phyloP scores from a whole-genome alignment of 2,888 invertebrate species.

The Frankliniella fusca region DNA sequence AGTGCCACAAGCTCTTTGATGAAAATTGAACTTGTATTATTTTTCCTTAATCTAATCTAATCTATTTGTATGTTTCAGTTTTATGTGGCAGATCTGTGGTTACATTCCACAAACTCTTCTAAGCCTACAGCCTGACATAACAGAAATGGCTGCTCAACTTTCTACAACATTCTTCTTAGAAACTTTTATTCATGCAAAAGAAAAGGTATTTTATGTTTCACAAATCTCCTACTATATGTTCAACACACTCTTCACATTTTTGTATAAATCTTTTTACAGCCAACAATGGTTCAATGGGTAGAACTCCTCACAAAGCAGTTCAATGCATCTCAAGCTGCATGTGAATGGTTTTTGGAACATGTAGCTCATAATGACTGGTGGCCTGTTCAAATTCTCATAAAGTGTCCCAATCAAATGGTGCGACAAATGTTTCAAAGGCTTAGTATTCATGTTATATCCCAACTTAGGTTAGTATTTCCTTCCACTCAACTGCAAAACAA shows the following conservation, averaged over 20 bases:
- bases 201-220: constrained; percentile 63
- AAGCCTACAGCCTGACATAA: constrained; percentile 71
- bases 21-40: too few relatives aligned
- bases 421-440: constrained; percentile 94
- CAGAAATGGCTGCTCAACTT: constrained; percentile 78
- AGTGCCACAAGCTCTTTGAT: too few relatives aligned
- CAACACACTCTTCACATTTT: constrained; percentile 28
- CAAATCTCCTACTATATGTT: too few relatives aligned
- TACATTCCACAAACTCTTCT: constrained; percentile 86
- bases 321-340: constrained; percentile 82
- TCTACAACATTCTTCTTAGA: constrained; percentile 94
- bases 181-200: constrained; percentile 94
- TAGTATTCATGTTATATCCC: constrained; percentile 90
- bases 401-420: constrained; percentile 95
- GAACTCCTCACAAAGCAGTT: constrained; percentile 92
- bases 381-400: constrained; percentile 88
- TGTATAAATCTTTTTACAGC: constrained; percentile 51
- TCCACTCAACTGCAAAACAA: neutral
- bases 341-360: constrained; percentile 87
- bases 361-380: constrained; percentile 94
- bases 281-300: constrained; percentile 96
- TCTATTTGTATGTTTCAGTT: constrained; percentile 55
- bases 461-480: constrained; percentile 60
- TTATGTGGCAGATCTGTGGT: constrained; percentile 95
- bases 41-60: neutral